Percentiles rank a stretch among this genome's conserved stretches.
These are phyloP conservation scores for Drosophila glabriapex DNA, from an alignment of 2,888 invertebrate species.

Conservation along the genomic window DNA sequence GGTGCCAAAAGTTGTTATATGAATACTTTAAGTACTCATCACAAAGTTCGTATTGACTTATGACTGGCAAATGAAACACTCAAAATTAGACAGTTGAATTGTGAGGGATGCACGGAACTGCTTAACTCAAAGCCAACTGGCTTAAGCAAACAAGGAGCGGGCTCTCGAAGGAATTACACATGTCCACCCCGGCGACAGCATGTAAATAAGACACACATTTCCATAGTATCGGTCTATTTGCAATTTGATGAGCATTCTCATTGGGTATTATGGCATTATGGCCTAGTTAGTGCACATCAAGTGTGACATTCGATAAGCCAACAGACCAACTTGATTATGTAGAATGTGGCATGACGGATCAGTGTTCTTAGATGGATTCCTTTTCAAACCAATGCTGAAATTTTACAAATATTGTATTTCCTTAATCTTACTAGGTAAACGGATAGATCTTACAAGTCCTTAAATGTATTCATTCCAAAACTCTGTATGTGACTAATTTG, in stretches of 20 bases:
- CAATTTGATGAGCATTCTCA: neutral
- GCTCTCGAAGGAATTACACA: slow-evolving; percentile 9
- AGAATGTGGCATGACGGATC: neutral
- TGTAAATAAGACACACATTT: neutral
- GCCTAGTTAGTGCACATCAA: neutral
- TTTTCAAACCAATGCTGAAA: neutral
- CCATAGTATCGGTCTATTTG: neutral
- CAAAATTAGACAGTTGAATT: slow-evolving; percentile 15
- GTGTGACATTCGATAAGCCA: neutral
- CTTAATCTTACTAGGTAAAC: neutral
- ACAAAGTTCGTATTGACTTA: slow-evolving; percentile 24
- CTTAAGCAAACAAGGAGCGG: slow-evolving; percentile 9
- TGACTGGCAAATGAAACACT: slow-evolving; percentile 36
- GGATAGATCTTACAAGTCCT: neutral
- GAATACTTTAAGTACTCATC: slow-evolving; percentile 21
- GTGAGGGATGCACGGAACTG: neutral
- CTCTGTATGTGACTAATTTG: neutral
- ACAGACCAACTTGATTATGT: neutral
- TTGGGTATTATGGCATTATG: neutral
- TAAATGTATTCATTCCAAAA: neutral
- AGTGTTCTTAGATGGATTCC: neutral
- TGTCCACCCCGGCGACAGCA: slow-evolving; percentile 3
- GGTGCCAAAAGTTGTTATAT: slow-evolving; percentile 24
- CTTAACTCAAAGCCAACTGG: neutral
- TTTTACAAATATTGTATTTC: neutral